Evolutionary conservation across 1,140 invertebrate genomes (phyloP).

Genomic region (Coenobita brevimanus): DNA sequence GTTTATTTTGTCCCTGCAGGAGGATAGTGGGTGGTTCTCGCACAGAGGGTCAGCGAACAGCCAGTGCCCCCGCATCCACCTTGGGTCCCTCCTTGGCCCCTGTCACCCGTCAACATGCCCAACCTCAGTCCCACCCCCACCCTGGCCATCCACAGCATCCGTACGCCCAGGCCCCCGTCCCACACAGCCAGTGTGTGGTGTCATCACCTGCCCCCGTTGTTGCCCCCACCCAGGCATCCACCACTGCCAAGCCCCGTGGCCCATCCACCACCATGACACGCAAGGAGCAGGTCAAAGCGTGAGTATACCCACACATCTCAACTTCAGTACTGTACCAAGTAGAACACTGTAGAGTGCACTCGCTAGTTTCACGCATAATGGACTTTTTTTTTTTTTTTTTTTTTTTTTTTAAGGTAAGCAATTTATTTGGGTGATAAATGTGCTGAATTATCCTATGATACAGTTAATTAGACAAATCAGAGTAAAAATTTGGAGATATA

Average conservation of each 20-base stretch:
- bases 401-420: too few species aligned
- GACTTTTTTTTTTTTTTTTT: too few species aligned
- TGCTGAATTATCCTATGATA: too few species aligned
- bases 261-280: slow-evolving; percentile 62
- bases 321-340: too few species aligned
- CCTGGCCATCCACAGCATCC: slow-evolving; percentile 45
- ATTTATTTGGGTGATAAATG: too few species aligned
- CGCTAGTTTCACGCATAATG: too few species aligned
- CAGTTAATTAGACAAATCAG: too few species aligned
- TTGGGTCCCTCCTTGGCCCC: slow-evolving; percentile 57
- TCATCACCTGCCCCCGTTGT: slow-evolving; percentile 32
- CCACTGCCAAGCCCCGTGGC: slow-evolving; percentile 36
- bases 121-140: slow-evolving; percentile 53
- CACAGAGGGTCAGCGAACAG: slow-evolving; percentile 55
- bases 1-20: slow-evolving; percentile 27
- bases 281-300: slow-evolving; percentile 68
- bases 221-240: slow-evolving; percentile 32
- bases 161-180: slow-evolving; percentile 37
- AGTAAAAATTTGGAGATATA: too few species aligned
- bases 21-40: slow-evolving; percentile 55
- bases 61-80: slow-evolving; percentile 53
- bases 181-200: slow-evolving; percentile 43
- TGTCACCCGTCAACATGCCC: slow-evolving; percentile 55
- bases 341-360: too few species aligned
- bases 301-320: slow-evolving; percentile 48